Base-by-base conservation (phyloP, 64 coral and sea anemone species). In the Montipora sp. region DNA sequence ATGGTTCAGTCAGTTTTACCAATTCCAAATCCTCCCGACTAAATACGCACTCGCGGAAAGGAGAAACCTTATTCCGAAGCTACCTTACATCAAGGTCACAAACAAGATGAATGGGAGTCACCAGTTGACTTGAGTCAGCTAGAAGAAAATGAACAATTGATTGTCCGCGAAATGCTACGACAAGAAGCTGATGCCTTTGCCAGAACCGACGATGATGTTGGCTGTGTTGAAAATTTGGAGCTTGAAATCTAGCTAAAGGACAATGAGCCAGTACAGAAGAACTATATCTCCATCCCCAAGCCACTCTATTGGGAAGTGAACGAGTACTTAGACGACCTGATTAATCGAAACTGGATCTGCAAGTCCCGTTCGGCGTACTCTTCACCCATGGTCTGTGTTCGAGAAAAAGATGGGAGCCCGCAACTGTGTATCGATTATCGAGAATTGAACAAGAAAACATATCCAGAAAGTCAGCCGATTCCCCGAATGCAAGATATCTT, bases 151-250 rank as follows among this genome's bases (percentile, higher is more conserved):
- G 63, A 92, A 77, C 80, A 36, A 55, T 66, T 61, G 14, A 81
- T 92, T 36, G 69, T 80, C 15, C 65, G 51, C 44, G 68, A 90
- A 90, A 94, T 94, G 93, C 36, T 94, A 74, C 81, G 74, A 66
- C 68, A 94, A 47, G 87, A 94, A 53, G 71, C 69, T 13, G 87
- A 76, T 55, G 89, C 70, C 63, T 94, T 94, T 63, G 80, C 69
- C 51, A 68, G 63, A 58, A 55, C 68, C 18, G 87, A 90, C 18
- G 51, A 58, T 9, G 77, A 93, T 48, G 79, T 88, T 47, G 77
- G 84, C 36, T 88, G 92, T 88, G 79, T 93, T 16, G 75, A 67
- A 18, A 65, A 81, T 20, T 81, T 93, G 20, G 78, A 75, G n/a
- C 81, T 94, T 50, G 48, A 90, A 10, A 90, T 94, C 51, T 47